Conservation (phyloP, 2,888 invertebrate species). For the Macropis europaea region DNA sequence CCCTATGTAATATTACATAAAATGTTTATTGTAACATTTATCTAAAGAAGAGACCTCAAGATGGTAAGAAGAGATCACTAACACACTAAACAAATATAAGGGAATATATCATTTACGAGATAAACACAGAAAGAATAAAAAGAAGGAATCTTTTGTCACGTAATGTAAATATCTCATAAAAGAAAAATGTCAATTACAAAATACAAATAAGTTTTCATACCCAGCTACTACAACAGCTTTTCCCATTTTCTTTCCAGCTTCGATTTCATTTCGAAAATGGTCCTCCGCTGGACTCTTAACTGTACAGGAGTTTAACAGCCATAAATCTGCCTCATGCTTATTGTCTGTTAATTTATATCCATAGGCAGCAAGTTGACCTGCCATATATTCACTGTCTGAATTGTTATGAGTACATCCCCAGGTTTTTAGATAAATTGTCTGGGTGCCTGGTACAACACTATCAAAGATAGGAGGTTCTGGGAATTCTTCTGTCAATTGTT, state of each 20-base stretch:
- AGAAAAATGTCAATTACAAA: background rate
- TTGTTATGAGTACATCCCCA: slow-evolving; percentile 99
- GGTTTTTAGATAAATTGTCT: slow-evolving; percentile 86
- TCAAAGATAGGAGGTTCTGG: slow-evolving; percentile 61
- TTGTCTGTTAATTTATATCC: slow-evolving; percentile 93
- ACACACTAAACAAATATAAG: no score
- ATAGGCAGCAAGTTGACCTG: slow-evolving; percentile 93
- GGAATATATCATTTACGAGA: no score
- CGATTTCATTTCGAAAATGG: slow-evolving; percentile 95
- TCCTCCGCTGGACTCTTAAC: slow-evolving; percentile 99
- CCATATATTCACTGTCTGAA: slow-evolving; percentile 99
- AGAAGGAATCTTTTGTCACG: no score
- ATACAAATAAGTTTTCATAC: slow-evolving; percentile 51
- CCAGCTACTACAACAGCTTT: slow-evolving; percentile 97
- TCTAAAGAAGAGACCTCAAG: no score
- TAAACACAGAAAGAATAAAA: no score
- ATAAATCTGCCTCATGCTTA: slow-evolving; percentile 91
- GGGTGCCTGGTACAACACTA: slow-evolving; percentile 85
- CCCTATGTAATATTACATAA: no score
- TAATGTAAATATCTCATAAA: background rate
- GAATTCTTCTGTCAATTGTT: slow-evolving; percentile 60
- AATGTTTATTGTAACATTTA: no score
- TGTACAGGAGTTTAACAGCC: slow-evolving; percentile 98
- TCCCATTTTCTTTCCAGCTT: slow-evolving; percentile 86
- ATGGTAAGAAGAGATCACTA: no score